Base-by-base conservation (phyloP, 2,888 invertebrate genomes). In the Eupithecia vulgata region DNA sequence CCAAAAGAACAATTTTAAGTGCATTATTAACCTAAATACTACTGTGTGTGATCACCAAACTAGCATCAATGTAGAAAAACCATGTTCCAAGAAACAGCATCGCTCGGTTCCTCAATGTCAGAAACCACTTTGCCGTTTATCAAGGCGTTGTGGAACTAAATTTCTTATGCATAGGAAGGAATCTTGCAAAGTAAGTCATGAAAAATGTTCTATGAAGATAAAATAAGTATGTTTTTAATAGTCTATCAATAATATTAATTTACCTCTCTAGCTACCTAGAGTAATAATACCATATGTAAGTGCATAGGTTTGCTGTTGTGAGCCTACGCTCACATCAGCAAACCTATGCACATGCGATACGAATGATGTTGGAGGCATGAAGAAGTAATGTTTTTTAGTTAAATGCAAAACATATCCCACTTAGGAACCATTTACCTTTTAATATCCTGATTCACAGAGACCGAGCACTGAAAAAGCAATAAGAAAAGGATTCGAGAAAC, bases 1-100 rank as follows among this genome's bases (percentile, higher is more conserved):
- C 48, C 72, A 75, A 30, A 73, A 68, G 12, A 62, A 78, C 52
- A 17, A 73, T 4, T 73, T 73, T 30, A 37, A 77, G 71, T 79
- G 75, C 59, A 71, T 78, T 8, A 77, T 78, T 15, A 79, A 79
- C 65, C 68, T 79, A 48, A 79, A 78, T 13, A 78, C 78, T 15
- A 79, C 71, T 6, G 59, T 78, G 10, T 79, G 76, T 64, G 67
- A 65, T 62, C 69, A 73, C 62, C 65, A 71, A 45, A 72, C 64
- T 3, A 73, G 25, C 40, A 52, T 35, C 74, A 40, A 12, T 70
- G 45, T 30, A 73, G 45, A 30, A 69, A 62, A 69, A 25, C 13
- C 12, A 34, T 40, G 34, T 48, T 48, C 30, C 2, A 37, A 64
- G 8, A 48, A 25, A 37, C 40, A n/a, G n/a, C 35, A 66, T 1